These are phyloP conservation scores for Drosophila vallismaia DNA, from an alignment of 2,888 invertebrate genomes.

Conservation along the genomic window DNA sequence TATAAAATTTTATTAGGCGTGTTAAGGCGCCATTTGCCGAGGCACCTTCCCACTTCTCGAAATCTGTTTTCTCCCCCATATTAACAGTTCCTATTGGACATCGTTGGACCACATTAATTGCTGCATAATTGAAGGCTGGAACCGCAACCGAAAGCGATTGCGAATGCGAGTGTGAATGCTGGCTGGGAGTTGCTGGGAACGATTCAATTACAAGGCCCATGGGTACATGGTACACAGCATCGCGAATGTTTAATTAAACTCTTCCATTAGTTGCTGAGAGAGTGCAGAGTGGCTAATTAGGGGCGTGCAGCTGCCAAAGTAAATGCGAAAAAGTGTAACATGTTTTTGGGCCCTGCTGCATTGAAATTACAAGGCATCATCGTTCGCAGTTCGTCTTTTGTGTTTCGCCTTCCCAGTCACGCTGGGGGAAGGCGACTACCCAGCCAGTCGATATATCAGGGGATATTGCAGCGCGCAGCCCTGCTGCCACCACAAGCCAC, in stretches of 20 bases:
- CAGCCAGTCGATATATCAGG: slow-evolving; percentile 54
- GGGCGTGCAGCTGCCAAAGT: slow-evolving; percentile 23
- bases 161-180: slow-evolving; percentile 17
- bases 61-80: neutral
- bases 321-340: slow-evolving; percentile 27
- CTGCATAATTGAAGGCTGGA: slow-evolving; percentile 67
- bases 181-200: neutral
- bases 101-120: slow-evolving; percentile 52
- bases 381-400: neutral
- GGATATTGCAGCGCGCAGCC: slow-evolving; percentile 62
- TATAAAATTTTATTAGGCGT: slow-evolving; percentile 79
- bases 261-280: slow-evolving; percentile 48
- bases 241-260: slow-evolving; percentile 52
- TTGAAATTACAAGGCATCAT: slow-evolving; percentile 42
- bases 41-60: slow-evolving; percentile 19
- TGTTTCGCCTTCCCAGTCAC: neutral
- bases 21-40: slow-evolving; percentile 66
- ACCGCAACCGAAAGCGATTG: slow-evolving; percentile 21
- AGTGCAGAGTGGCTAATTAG: slow-evolving; percentile 64
- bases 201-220: slow-evolving; percentile 60
- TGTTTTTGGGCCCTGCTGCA: slow-evolving; percentile 36
- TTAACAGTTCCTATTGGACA: slow-evolving; percentile 43
- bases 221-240: slow-evolving; percentile 6
- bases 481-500: slow-evolving; percentile 37
- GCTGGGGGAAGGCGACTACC: neutral